Evolutionary conservation across 2,797 vertebrate genomes (phyloP), one percentile per base, ranked within the genome.

Genomic region (Moxostoma hubbsi): DNA sequence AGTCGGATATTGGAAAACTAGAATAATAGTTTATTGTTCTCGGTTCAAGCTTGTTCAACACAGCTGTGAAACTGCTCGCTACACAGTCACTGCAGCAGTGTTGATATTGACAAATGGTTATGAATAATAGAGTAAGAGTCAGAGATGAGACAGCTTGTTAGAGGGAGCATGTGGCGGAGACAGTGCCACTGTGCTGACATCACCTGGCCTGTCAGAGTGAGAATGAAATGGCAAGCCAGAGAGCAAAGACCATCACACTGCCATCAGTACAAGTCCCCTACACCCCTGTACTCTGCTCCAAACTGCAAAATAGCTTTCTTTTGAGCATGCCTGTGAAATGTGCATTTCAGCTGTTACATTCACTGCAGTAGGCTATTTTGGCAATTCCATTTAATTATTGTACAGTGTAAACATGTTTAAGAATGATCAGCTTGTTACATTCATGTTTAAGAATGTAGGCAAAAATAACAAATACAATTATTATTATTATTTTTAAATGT

Each of bases 81-180:
- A 67, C 43, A 64, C 7, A 49, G 54, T 62, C 58, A 62, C 64
- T 36, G 24, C 10, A 9, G 65, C 55, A 53, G 57, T 61, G 57
- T 62, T 24, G n/a, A 69, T 77, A 71, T 57, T 72, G 67, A 76
- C 62, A 64, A 67, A 16, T 50, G 61, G 45, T 43, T 65, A 66
- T 81, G 80, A 77, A 77, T 76, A 66, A 77, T 69, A 11, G 6
- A 68, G 16, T 43, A 49, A 9, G 67, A 81, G 55, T 49, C 67
- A 71, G 67, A 81, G n/a, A 65, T 13, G 47, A 76, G n/a, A 55
- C 6, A 10, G 73, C 65, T 65, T 55, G 16, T 76, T 76, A 65
- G 51, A 75, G 45, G 13, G 13, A 65, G 36, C 11, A 13, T 46
- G n/a, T 16, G 18, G 43, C 18, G 54, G 24, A 74, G 53, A n/a